Evolutionary conservation across 2,797 vertebrate genomes (phyloP), one percentile per base, ranked within the genome.

Genomic region (Halcyon badia): DNA sequence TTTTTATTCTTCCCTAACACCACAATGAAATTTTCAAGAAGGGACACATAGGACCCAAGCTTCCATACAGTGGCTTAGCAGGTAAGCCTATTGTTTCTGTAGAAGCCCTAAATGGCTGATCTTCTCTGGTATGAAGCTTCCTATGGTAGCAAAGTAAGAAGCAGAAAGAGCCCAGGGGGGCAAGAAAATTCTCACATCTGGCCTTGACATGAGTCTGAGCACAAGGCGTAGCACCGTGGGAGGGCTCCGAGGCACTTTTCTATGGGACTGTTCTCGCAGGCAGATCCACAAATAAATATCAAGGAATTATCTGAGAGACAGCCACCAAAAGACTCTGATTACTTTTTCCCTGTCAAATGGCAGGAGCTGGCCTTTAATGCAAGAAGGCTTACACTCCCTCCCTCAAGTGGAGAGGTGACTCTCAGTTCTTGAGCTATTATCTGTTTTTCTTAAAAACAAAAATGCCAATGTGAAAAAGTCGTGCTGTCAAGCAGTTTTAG

Each of bases 231-330:
- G 15, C 16, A 24, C 41, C 3, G 3, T 0, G 1, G 57, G 6
- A 9, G 62, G 66, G n/a, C 46, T 65, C 75, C 5, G 3, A 83
- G 66, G 35, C 2, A 6, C 26, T 61, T 51, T 66, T 56, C 51
- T 46, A 12, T 1, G 31, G 11, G 58, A 42, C 39, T 33, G 15
- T 51, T 82, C 35, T 62, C 7, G 2, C 51, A 70, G 42, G 15
- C 61, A 94, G 39, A 95, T 64, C 70, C 91, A 83, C 80, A 76
- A 82, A 87, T 66, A 94, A 94, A 81, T 83, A 87, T 49, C 73
- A 94, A 70, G 83, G 83, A 93, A 82, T 83, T 89, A 87, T 56
- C 31, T 64, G 52, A 87, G 51, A 70, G 60, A 57, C 1, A 24
- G 64, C 28, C 9, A 13, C 49, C 85, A 84, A 87, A 94, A 87